Evolutionary conservation across 2,888 invertebrate genomes (phyloP).

Genomic region (Tipula confusa): DNA sequence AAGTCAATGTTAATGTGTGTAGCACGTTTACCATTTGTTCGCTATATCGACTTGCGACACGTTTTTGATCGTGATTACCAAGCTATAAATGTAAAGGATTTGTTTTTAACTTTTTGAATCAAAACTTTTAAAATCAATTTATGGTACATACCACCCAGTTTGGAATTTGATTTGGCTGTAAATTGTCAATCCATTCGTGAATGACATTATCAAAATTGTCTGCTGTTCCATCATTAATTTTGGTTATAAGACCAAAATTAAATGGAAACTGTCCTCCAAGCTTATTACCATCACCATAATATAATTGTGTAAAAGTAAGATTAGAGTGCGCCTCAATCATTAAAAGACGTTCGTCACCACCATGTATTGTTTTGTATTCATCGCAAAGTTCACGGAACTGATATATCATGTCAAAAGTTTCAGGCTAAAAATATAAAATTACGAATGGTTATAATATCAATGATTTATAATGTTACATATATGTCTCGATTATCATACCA

Average conservation of each 20-base stretch:
- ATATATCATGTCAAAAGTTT: slow-evolving; percentile 50
- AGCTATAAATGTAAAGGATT: slow-evolving; percentile 15
- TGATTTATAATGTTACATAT: no score
- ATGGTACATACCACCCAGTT: slow-evolving; percentile 66
- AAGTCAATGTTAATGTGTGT: slow-evolving; percentile 62
- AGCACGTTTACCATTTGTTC: slow-evolving; percentile 61
- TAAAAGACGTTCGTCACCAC: slow-evolving; percentile 52
- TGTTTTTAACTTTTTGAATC: slow-evolving; percentile 46
- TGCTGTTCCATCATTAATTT: slow-evolving; percentile 52
- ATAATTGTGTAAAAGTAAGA: slow-evolving; percentile 55
- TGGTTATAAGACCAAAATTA: slow-evolving; percentile 59
- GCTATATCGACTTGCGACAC: slow-evolving; percentile 60
- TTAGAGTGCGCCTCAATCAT: slow-evolving; percentile 61
- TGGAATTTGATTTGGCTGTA: slow-evolving; percentile 55
- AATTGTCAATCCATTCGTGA: slow-evolving; percentile 59
- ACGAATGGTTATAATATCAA: not conserved
- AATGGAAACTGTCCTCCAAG: slow-evolving; percentile 60
- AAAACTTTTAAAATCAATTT: slow-evolving; percentile 53
- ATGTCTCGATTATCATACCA: slow-evolving; percentile 38
- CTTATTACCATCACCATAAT: slow-evolving; percentile 53
- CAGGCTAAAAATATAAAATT: slow-evolving; percentile 40
- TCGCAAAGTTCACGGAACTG: slow-evolving; percentile 52
- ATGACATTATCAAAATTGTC: slow-evolving; percentile 52
- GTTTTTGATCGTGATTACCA: slow-evolving; percentile 55
- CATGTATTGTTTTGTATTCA: slow-evolving; percentile 55